phyloP scores from a whole-genome alignment of 2,797 vertebrate genomes.

The Meda fulgida region DNA sequence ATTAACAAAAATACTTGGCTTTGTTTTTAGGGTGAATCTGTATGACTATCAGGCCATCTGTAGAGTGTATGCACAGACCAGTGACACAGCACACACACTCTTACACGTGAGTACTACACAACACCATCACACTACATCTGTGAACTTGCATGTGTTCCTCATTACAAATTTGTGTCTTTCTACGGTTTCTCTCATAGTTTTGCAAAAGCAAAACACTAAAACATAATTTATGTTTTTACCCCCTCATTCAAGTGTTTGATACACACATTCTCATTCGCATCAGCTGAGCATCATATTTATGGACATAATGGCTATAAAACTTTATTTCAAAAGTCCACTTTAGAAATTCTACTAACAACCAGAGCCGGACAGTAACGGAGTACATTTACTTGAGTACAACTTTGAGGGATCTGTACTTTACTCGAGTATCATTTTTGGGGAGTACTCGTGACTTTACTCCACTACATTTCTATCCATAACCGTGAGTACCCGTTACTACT shows the following conservation, averaged over 20 bases:
- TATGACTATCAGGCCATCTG: constrained; percentile 97
- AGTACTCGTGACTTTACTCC: too few relatives aligned
- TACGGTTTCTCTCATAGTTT: not conserved
- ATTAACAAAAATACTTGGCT: not conserved
- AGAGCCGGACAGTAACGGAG: too few relatives aligned
- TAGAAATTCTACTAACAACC: not conserved
- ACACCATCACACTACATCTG: not conserved
- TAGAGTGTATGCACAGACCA: constrained; percentile 91
- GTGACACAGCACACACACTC: constrained; percentile 87
- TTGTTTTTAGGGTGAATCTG: constrained; percentile 81
- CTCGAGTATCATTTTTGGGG: too few relatives aligned
- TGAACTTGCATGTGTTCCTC: not conserved
- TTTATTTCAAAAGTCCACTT: not conserved
- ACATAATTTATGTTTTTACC: not conserved
- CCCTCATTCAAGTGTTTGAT: not conserved
- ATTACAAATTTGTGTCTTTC: not conserved
- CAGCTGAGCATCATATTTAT: not conserved
- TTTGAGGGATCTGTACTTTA: too few relatives aligned
- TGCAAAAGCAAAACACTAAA: not conserved
- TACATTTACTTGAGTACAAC: too few relatives aligned
- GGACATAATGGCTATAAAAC: not conserved
- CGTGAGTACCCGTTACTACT: too few relatives aligned
- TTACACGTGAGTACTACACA: constrained; percentile 87
- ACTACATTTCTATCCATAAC: too few relatives aligned
- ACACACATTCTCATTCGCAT: not conserved